Evolutionary conservation across 2,888 invertebrate genomes (phyloP), one percentile per base, ranked within the genome.

Genomic region (Dasysyrphus tricinctus): DNA sequence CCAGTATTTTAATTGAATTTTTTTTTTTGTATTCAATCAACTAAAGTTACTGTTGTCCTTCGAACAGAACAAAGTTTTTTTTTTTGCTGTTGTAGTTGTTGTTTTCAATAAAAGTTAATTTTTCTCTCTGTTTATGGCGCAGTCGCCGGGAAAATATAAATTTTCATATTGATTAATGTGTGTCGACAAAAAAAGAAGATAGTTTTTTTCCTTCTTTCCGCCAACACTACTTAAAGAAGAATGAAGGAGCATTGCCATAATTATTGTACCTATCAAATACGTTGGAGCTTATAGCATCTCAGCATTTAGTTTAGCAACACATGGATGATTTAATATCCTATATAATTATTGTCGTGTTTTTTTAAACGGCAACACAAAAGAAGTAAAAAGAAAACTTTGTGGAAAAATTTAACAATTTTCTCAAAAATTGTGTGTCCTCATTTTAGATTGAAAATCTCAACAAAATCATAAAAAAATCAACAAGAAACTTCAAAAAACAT

Each of bases 151-250:
- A 34, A 34, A 16, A n/a, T 34, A 57, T n/a, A 34, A 57, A 12
- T 57, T 49, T 67, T 16, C 19, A 37, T 67, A 67, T 67, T 67
- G 67, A 67, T 67, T 67, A 12, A 34, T 67, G 44, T 44, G 29
- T 47, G n/a, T 63, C 44, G 63, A 29, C 29, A 44, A 42, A 63
- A 63, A 57, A 57, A 57, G 37, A 16, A n/a, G 14, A 19, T 19
- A 42, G n/a, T 63, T 44, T 63, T 63, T n/a, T n/a, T 42, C 37
- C 32, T 8, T 44, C 5, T 44, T 9, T 44, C 9, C 44, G 16
- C 19, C 16, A 39, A 61, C 14, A 42, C 37, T 54, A 42, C 37
- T 54, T 34, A 3, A 14, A 32, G 9, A 57, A 57, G 4, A 63
- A 63, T 63, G 44, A 24, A 44, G 24, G 24, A 37, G 19, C 37